phyloP scores from a whole-genome alignment of 2,797 vertebrate genomes.

The Mycteria americana region DNA sequence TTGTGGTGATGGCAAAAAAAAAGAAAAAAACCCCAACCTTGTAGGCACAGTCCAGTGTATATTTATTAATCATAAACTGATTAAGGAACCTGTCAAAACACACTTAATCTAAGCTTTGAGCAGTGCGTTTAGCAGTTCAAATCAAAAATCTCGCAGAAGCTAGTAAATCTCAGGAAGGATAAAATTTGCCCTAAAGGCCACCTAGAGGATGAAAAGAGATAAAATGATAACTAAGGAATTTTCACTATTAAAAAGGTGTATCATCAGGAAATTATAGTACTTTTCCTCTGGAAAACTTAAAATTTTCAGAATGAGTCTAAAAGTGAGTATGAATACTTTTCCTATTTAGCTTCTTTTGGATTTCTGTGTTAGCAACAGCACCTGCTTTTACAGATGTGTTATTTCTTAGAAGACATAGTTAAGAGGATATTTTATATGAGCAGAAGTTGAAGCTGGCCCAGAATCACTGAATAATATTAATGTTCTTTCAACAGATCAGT shows the following conservation, averaged over 20 bases:
- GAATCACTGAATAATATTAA: neutral
- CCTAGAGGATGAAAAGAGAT: neutral
- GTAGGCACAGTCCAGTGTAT: neutral
- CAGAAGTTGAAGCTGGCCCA: neutral
- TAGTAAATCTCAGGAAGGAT: neutral
- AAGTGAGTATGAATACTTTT: neutral
- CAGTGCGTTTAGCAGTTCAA: neutral
- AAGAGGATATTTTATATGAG: neutral
- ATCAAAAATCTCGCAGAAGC: neutral
- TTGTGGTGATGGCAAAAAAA: neutral
- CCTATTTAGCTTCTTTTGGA: neutral
- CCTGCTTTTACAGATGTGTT: neutral
- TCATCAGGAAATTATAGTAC: neutral
- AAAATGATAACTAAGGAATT: neutral
- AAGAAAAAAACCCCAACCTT: no score
- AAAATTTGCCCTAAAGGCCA: neutral
- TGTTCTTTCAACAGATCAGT: conserved; percentile 17
- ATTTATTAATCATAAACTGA: neutral
- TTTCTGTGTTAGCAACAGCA: neutral
- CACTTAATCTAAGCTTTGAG: neutral
- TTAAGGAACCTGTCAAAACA: neutral
- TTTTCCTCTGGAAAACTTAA: neutral
- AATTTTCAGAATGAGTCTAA: neutral
- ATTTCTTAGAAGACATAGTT: neutral
- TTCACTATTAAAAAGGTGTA: neutral